Conservation (phyloP, 2,888 invertebrate species). For the Cyclophora albipunctata region DNA sequence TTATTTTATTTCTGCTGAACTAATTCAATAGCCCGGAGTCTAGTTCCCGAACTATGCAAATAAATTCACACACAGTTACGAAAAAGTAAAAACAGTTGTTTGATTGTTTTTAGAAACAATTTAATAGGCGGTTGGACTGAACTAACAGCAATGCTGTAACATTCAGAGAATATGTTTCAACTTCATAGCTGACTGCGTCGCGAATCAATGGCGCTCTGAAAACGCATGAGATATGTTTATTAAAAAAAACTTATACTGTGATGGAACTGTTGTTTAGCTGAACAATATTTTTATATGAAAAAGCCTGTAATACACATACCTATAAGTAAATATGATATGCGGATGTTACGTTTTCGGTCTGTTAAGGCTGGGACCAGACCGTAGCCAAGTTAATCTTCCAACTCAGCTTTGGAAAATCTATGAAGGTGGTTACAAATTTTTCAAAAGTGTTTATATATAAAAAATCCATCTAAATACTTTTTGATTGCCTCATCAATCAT, state of each 20-base stretch:
- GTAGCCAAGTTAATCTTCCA: too few species aligned
- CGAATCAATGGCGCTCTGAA: conserved; percentile 43
- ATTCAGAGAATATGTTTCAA: conserved; percentile 51
- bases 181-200: conserved; percentile 47
- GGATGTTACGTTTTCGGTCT: too few species aligned
- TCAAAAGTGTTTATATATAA: too few species aligned
- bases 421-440: too few species aligned
- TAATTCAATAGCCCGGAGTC: not conserved
- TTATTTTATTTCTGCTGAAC: too few species aligned
- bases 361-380: too few species aligned
- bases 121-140: conserved; percentile 44
- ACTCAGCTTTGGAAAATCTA: too few species aligned
- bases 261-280: not conserved
- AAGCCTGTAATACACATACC: not conserved
- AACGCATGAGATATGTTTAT: conserved; percentile 28
- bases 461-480: too few species aligned
- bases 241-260: conserved; percentile 13
- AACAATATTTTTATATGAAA: too few species aligned
- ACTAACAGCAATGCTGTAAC: conserved; percentile 35
- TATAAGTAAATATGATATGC: too few species aligned
- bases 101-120: conserved; percentile 58
- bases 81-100: conserved; percentile 35
- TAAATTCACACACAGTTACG: conserved; percentile 37
- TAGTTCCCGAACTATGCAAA: not conserved
- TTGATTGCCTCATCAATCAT: too few species aligned